Evolutionary conservation across 2,797 vertebrate species (phyloP).

Genomic region (Enteromius treurensis): DNA sequence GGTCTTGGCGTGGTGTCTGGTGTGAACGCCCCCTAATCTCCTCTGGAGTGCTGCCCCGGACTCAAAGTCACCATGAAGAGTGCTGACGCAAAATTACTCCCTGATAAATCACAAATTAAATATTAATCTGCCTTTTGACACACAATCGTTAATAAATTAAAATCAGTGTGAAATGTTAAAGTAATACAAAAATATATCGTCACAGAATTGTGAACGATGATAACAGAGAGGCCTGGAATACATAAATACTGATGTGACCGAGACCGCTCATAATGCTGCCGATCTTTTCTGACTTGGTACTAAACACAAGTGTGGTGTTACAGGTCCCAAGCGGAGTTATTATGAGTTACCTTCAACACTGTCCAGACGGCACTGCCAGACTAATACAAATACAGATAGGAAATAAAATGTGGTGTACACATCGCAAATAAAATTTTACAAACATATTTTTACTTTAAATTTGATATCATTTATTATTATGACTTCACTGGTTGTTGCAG

Average conservation of each 20-base stretch:
- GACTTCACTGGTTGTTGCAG: not conserved
- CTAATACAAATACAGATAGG: no score
- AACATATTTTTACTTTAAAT: not conserved
- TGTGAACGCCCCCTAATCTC: not conserved
- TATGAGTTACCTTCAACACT: no score
- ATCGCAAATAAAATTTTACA: no score
- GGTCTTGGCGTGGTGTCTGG: not conserved
- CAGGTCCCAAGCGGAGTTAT: not conserved
- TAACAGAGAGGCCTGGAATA: not conserved
- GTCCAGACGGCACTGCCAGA: no score
- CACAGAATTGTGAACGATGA: not conserved
- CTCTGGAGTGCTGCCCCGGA: not conserved
- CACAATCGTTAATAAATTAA: not conserved
- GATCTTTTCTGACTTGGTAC: not conserved
- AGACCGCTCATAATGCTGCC: not conserved
- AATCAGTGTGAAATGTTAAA: not conserved
- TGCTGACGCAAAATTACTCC: not conserved
- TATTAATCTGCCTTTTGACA: not conserved
- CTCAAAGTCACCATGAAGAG: slow-evolving; percentile 5
- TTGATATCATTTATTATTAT: not conserved
- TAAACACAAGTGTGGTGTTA: not conserved
- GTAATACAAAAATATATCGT: not conserved
- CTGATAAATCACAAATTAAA: not conserved
- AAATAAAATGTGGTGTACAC: no score
- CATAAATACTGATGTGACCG: not conserved